Conservation (phyloP, 2,797 vertebrate genomes). For the Cryptoblepharus egeriae region DNA sequence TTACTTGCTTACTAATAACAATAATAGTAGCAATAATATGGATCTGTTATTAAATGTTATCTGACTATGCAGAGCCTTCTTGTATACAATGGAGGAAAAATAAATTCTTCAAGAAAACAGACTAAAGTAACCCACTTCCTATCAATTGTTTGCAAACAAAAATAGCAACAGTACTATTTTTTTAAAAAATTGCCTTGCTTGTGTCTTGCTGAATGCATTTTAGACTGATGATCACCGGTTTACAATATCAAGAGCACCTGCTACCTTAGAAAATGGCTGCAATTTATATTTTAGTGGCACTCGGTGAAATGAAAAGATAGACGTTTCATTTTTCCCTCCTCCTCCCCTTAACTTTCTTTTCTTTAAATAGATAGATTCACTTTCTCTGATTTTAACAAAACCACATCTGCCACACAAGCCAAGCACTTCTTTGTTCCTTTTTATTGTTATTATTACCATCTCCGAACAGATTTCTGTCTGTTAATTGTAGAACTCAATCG, state of each 20-base stretch:
- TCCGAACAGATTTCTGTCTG: conserved; percentile 74
- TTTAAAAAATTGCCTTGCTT: conserved; percentile 12
- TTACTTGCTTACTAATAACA: too few species aligned
- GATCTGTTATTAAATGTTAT: neutral
- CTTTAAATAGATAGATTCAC: conserved; percentile 59
- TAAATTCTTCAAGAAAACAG: conserved; percentile 20
- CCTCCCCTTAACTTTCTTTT: conserved; percentile 19
- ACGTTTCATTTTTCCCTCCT: conserved; percentile 44
- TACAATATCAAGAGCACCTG: conserved; percentile 48
- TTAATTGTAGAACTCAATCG: conserved; percentile 82
- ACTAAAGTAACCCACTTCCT: neutral
- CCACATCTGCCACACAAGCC: conserved; percentile 64
- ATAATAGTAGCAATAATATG: neutral
- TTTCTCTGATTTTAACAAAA: conserved; percentile 47
- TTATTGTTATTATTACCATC: conserved; percentile 70
- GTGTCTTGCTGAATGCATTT: conserved; percentile 29
- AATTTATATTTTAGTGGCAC: conserved; percentile 49
- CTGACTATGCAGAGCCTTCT: conserved; percentile 10
- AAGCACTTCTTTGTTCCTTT: conserved; percentile 56
- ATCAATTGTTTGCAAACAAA: conserved; percentile 29
- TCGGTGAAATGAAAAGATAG: conserved; percentile 56
- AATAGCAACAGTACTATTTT: conserved; percentile 27
- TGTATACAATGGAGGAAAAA: conserved; percentile 37
- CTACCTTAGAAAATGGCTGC: conserved; percentile 47
- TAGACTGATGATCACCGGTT: conserved; percentile 17